These are phyloP conservation scores for Haplochromis vanheusdeni DNA, from an alignment of 2,113 vertebrate genomes.

Conservation along the genomic window DNA sequence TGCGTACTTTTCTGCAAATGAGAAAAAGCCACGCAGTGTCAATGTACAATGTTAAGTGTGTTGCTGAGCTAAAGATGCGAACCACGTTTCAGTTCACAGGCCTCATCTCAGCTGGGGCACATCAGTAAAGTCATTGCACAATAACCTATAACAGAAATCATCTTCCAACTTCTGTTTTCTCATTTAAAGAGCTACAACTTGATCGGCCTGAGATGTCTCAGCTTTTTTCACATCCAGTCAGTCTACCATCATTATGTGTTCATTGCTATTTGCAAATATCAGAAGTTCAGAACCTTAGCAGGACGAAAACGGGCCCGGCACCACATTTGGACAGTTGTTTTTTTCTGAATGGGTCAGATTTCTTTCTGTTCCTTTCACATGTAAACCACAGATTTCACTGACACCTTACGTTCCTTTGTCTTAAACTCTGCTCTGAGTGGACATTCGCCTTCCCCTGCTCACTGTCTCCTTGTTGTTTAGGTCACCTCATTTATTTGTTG, in stretches of 20 bases:
- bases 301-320: neutral
- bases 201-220: neutral
- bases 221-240: neutral
- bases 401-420: neutral
- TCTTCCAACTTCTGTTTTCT: neutral
- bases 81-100: neutral
- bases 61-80: neutral
- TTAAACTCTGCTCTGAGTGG: neutral
- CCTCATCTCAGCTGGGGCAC: neutral
- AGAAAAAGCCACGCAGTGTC: fast-evolving
- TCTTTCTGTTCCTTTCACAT: neutral
- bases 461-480: neutral
- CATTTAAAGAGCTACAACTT: neutral
- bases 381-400: neutral
- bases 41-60: fast-evolving
- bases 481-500: neutral
- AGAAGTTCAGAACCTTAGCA: neutral
- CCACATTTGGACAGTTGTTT: neutral
- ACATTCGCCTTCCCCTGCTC: neutral
- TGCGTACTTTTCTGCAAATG: neutral
- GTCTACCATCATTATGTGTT: neutral
- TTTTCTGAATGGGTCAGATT: neutral
- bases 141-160: neutral
- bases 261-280: neutral
- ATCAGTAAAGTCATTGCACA: fast-evolving